Evolutionary conservation across 30 jellyfish, hydroid and myxozoan species (phyloP).

Genomic region (Catostylus mosaicus): DNA sequence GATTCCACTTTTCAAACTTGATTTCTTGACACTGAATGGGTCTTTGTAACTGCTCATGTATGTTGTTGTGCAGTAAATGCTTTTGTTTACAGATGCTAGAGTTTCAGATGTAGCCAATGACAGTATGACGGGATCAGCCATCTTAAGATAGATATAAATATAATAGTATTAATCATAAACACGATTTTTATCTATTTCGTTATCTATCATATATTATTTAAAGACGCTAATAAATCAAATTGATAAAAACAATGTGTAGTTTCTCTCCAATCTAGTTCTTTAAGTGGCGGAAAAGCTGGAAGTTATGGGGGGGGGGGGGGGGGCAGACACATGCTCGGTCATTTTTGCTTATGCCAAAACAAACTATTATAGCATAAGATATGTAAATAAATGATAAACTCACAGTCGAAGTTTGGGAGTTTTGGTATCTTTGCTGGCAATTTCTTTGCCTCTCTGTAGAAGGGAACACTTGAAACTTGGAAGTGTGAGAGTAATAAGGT

Average conservation of each 20-base stretch:
- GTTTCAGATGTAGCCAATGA: slow-evolving; percentile 9
- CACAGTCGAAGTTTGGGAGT: neutral
- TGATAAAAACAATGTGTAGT: too few species aligned
- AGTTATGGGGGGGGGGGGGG: too few species aligned
- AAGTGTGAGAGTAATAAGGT: slow-evolving; percentile 47
- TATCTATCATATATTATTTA: too few species aligned
- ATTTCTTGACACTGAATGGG: slow-evolving; percentile 1
- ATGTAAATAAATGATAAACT: too few species aligned
- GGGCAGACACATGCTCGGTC: too few species aligned
- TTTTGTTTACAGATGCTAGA: slow-evolving; percentile 4
- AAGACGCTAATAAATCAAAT: too few species aligned
- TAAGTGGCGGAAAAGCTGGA: too few species aligned
- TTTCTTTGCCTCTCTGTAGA: slow-evolving; percentile 6
- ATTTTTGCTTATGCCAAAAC: too few species aligned
- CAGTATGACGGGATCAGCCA: neutral
- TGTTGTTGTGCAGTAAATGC: slow-evolving; percentile 32
- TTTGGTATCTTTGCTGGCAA: neutral
- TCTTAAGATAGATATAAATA: neutral
- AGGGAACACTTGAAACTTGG: slow-evolving; percentile 71
- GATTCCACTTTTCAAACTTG: neutral
- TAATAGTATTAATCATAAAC: neutral
- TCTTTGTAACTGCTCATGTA: slow-evolving; percentile 38
- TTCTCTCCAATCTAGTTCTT: too few species aligned
- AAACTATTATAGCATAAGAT: too few species aligned
- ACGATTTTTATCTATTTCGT: too few species aligned